Percentiles rank a stretch among this genome's conserved stretches.
phyloP scores from a whole-genome alignment of 2,888 invertebrate genomes.

The Orthonychiurus folsomi region DNA sequence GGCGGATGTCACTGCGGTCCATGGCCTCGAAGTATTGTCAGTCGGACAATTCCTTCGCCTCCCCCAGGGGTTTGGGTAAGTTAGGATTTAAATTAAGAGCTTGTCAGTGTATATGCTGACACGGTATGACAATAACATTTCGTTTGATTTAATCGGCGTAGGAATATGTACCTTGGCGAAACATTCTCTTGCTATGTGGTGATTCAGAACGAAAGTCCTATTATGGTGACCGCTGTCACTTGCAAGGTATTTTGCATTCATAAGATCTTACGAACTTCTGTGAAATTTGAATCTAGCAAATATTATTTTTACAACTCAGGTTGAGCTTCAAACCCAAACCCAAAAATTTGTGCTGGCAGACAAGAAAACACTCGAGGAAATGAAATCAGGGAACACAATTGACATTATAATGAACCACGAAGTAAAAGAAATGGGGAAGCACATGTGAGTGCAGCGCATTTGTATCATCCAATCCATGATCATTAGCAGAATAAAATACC shows the following conservation, averaged over 20 bases:
- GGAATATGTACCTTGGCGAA: conserved; percentile 93
- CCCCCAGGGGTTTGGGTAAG: conserved; percentile 88
- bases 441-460: conserved; percentile 76
- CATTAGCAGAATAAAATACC: conserved; percentile 3
- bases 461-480: not conserved
- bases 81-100: conserved; percentile 4
- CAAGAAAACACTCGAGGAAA: conserved; percentile 51
- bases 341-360: conserved; percentile 75
- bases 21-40: conserved; percentile 70
- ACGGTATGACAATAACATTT: not conserved
- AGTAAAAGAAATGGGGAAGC: conserved; percentile 97
- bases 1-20: conserved; percentile 73
- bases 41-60: conserved; percentile 82
- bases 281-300: no score
- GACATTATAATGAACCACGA: conserved; percentile 96
- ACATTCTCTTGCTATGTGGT: conserved; percentile 96
- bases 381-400: conserved; percentile 70
- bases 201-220: conserved; percentile 88
- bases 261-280: no score
- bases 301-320: conserved; percentile 49
- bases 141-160: conserved; percentile 43
- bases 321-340: conserved; percentile 84
- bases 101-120: no score
- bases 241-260: conserved; percentile 56
- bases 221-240: conserved; percentile 69